phyloP scores from a whole-genome alignment of 2,797 vertebrate genomes.

The Urocyon cinereoargenteus region DNA sequence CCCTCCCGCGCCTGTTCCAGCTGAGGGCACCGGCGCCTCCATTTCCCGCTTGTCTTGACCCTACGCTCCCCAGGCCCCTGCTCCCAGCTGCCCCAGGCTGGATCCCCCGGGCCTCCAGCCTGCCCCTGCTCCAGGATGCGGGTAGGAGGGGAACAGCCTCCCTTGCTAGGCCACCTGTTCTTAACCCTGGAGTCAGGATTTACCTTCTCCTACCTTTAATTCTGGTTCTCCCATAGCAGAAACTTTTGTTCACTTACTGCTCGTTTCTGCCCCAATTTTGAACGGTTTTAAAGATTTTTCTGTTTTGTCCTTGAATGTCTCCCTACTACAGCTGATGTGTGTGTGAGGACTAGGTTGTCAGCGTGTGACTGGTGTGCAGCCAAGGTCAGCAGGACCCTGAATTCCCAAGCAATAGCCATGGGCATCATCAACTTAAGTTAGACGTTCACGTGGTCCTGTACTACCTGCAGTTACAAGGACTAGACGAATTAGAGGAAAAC shows the following conservation, averaged over 20 bases:
- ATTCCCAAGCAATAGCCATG: not conserved
- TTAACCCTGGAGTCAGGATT: not conserved
- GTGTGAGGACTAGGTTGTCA: not conserved
- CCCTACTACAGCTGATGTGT: no score
- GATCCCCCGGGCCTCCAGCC: not conserved
- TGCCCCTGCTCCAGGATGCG: not conserved
- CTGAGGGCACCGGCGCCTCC: no score
- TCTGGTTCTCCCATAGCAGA: not conserved
- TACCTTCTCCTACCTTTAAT: not conserved
- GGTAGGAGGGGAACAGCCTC: not conserved
- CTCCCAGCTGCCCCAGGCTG: not conserved
- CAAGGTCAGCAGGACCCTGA: not conserved
- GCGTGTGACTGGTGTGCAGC: not conserved
- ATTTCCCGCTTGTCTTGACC: not conserved
- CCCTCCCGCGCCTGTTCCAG: not conserved
- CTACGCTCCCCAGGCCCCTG: not conserved
- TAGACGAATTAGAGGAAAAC: not conserved
- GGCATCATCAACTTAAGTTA: not conserved
- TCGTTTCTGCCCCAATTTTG: not conserved
- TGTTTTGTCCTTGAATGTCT: not conserved
- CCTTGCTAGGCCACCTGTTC: not conserved
- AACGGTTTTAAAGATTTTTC: not conserved
- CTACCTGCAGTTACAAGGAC: not conserved
- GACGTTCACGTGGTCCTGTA: not conserved
- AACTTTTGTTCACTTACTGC: not conserved